Percentiles rank a stretch among this genome's conserved stretches.
Evolutionary conservation across 2,113 vertebrate genomes (phyloP).

Genomic region (Xyrauchen texanus): DNA sequence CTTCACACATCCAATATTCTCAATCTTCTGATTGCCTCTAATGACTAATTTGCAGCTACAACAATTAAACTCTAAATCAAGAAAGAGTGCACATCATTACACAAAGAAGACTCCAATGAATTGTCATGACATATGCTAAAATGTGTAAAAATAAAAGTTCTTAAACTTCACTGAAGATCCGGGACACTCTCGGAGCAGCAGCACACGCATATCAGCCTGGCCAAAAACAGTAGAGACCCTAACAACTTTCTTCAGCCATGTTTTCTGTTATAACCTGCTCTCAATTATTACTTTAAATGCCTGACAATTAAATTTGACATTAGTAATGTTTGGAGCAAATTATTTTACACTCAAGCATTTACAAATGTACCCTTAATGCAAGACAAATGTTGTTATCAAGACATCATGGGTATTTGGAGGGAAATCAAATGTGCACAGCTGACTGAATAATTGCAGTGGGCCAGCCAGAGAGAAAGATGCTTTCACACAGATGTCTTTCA

Average conservation of each 20-base stretch:
- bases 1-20: too few species aligned
- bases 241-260: background rate
- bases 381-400: conserved; percentile 71
- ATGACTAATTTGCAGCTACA: too few species aligned
- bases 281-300: conserved; percentile 64
- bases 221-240: conserved; percentile 43
- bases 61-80: background rate
- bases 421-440: conserved; percentile 53
- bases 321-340: conserved; percentile 58
- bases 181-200: conserved; percentile 21
- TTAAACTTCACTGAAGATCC: background rate
- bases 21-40: too few species aligned
- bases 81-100: background rate
- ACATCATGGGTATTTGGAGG: conserved; percentile 56
- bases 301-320: conserved; percentile 67
- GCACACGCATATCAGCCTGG: conserved; percentile 29
- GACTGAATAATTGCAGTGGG: conserved; percentile 62
- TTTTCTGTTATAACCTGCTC: conserved; percentile 57
- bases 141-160: background rate
- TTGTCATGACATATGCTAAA: background rate
- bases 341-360: conserved; percentile 51
- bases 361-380: conserved; percentile 61
- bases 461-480: conserved; percentile 42
- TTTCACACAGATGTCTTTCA: conserved; percentile 23
- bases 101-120: background rate